Base-by-base conservation (phyloP, 92 coral and sea anemone species). In the Pocillopora meandrina region DNA sequence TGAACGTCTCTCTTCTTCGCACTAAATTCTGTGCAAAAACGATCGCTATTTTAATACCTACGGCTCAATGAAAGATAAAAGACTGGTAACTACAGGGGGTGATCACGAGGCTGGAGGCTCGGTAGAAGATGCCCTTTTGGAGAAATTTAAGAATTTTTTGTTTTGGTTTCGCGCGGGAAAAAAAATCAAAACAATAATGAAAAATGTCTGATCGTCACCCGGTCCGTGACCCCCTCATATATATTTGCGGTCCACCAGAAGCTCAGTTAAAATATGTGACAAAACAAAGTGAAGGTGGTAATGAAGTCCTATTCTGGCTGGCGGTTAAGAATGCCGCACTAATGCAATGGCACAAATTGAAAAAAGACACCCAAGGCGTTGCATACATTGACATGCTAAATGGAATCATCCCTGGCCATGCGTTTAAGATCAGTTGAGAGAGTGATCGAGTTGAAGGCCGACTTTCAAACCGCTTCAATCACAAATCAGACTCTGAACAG, bases 141-240 rank as follows among this genome's bases (percentile, higher is more conserved):
- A 59, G 76, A 12, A 72, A 42, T 72, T 47, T n/a, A 42, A 59
- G 4, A 17, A 14, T 67, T 72, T 72, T 72, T 70, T 26, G 31
- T 20, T 72, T 72, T 42, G 61, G 10, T 72, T 70, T 70, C 76
- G 60, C 61, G 60, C 61, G 52, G 36, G 36, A 72, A 36, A 47
- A 72, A 42, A 72, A 72, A 17, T 1, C 20, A 23, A 47, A 72
- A 55, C 34, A 68, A 68, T 17, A 68, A 68, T 68, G 52, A 42
- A 64, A 64, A 64, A 20, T 64, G 74, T 70, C 74, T 70, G 74
- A 31, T 70, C 74, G 56, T n/a, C 7, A 70, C 74, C 74, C 17
- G 18, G 76, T 72, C 76, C 76, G 76, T 72, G 76, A 72, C 19
- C 76, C 76, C 76, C 76, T 72, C 12, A 59, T 72, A 47, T 12